Base-by-base conservation (phyloP, 2,797 vertebrate genomes). In the Channallabes apus region DNA sequence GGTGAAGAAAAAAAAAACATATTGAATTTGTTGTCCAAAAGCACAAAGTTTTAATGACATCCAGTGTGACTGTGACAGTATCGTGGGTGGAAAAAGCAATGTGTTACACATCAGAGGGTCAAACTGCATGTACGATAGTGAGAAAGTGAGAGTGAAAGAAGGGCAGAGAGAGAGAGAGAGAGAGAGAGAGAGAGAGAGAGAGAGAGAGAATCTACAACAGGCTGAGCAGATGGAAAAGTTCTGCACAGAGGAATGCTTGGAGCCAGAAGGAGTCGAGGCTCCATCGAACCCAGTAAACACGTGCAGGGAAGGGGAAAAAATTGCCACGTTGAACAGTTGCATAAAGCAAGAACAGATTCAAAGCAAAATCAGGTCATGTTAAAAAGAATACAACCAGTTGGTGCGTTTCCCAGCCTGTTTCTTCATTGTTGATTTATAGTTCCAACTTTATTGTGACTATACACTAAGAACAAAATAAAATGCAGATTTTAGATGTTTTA, bases 301-400 rank as follows among this genome's bases (percentile, higher is more conserved):
- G 67, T 65, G 54, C 79, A 62, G 84, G 78, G 75, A 89, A 89
- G 75, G 68, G 84, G 85, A 86, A 91, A 83, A 90, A 69, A 89
- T 69, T 92, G 91, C 90, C 91, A 93, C 89, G 90, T 92, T 91
- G 89, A 87, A 82, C 85, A 82, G 82, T 32, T 78, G n/a, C 54
- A 83, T 83, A 86, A 87, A 85, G 38, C 71, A 72, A 83, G 27
- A 84, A 51, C 84, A 85, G 59, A 75, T 79, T 54, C 38, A 83
- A 81, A 85, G 54, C 46, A 65, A 87, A 88, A 86, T 24, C 56
- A 79, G 64, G 85, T 68, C 75, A 67, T 82, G 68, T 35, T 68
- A 68, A 67, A 77, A 14, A 17, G 64, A 41, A 56, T 65, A 18
- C 61, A 65, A 35, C 12, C 59, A 72, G 22, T 79, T 79, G 58